Evolutionary conservation across 2,888 invertebrate species (phyloP).

Genomic region (Neria commutata): DNA sequence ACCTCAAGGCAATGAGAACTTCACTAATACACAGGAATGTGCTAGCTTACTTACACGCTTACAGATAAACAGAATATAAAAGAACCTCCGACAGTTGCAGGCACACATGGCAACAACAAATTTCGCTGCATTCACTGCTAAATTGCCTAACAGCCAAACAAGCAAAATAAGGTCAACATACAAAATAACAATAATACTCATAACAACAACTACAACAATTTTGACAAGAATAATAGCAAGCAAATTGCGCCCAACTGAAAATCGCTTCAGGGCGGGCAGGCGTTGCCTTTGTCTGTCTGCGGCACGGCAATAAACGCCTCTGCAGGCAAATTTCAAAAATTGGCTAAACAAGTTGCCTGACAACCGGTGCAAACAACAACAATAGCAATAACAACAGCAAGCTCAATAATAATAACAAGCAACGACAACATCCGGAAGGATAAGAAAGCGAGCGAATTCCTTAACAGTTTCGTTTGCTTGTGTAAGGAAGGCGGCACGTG

Average conservation of each 20-base stretch:
- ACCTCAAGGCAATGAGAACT: too few relatives aligned
- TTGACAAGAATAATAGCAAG: background rate
- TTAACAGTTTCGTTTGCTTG: background rate
- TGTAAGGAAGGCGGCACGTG: background rate
- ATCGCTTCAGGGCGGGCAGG: background rate
- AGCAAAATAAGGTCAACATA: background rate
- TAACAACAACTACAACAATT: background rate
- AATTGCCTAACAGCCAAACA: too few relatives aligned
- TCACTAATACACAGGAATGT: too few relatives aligned
- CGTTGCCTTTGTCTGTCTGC: background rate
- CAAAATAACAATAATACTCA: background rate
- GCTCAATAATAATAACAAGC: conserved; percentile 14
- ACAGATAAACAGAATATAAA: too few relatives aligned
- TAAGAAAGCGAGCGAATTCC: background rate
- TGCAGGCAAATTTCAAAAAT: conserved; percentile 34
- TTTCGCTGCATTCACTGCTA: too few relatives aligned
- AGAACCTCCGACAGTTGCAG: too few relatives aligned
- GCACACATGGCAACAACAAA: too few relatives aligned
- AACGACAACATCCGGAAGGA: background rate
- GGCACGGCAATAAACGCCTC: conserved; percentile 22
- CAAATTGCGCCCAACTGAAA: background rate
- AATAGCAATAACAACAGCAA: background rate
- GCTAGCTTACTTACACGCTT: too few relatives aligned
- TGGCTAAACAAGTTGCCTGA: conserved; percentile 38
- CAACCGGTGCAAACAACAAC: conserved; percentile 24